A percentile compares a stretch with the other conserved stretches of the same genome.
phyloP scores from a whole-genome alignment of 2,888 invertebrate species.

The Volucella inanis region DNA sequence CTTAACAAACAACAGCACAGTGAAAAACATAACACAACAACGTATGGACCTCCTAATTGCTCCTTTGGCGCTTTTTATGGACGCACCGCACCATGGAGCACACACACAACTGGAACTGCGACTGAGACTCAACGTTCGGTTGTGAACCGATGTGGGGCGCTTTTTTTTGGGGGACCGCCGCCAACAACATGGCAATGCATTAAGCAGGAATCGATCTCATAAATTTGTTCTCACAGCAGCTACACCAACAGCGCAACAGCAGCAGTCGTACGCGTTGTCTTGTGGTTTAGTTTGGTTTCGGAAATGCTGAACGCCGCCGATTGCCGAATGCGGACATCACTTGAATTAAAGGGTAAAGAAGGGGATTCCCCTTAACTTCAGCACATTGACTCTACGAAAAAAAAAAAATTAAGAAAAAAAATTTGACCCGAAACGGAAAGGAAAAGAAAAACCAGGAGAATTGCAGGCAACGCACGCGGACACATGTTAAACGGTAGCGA shows the following conservation, averaged over 20 bases:
- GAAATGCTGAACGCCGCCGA: constrained; percentile 20
- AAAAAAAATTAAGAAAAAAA: constrained; percentile 18
- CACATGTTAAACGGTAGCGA: constrained; percentile 76
- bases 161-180: constrained; percentile 65
- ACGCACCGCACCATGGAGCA: constrained; percentile 19
- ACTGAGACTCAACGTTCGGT: no score
- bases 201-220: constrained; percentile 83
- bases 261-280: constrained; percentile 63
- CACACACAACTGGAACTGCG: no score
- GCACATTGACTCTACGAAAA: not conserved
- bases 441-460: constrained; percentile 49
- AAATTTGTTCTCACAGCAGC: constrained; percentile 81
- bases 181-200: constrained; percentile 82
- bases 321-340: constrained; percentile 67
- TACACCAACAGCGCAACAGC: constrained; percentile 29
- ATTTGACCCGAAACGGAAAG: constrained; percentile 58
- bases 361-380: constrained; percentile 25
- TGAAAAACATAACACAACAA: constrained; percentile 81
- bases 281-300: constrained; percentile 51
- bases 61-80: constrained; percentile 77
- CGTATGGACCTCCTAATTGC: constrained; percentile 83
- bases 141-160: constrained; percentile 60
- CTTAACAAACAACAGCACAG: constrained; percentile 56
- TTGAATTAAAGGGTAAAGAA: constrained; percentile 70
- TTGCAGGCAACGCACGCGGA: constrained; percentile 73